Evolutionary conservation across 2,888 invertebrate species (phyloP), one percentile per base, ranked within the genome.

Genomic region (Heteropelma amictum): DNA sequence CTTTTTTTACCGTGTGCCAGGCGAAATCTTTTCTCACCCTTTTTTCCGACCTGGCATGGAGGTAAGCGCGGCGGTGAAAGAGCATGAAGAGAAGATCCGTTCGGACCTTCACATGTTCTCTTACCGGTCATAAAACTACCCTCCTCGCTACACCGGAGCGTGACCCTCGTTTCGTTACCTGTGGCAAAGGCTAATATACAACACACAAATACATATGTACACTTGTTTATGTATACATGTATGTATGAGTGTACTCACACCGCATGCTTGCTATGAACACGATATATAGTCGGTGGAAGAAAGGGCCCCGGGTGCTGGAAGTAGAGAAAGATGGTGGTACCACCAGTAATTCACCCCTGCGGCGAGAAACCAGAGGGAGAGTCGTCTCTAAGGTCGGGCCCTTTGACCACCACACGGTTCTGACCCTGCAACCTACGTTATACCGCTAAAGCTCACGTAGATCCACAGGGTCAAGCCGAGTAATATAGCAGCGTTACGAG

Each of bases 81-180:
- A 63, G 68, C 23, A 35, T 40, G 38, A 51, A 67, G 42, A 14
- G 58, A 49, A 49, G 49, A 65, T 69, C 68, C 72, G 67, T 61
- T 75, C 71, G 73, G 75, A 54, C 21, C 56, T 71, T 68, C 77
- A 77, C 76, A 76, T 77, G 78, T 76, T 76, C 77, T 63, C 68
- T 80, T 76, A 75, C 78, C 78, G 76, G 78, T 79, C 76, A 79
- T 81, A 81, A 81, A 81, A 81, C 78, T 76, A 73, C 76, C 78
- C 76, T 73, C 68, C 60, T 60, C 49, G 49, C 23, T 38, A 40
- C 26, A 28, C 35, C 58, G 51, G 53, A 67, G 65, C 77, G 54
- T 64, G 77, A 76, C 77, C 77, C 80, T 79, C 75, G 76, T 77
- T 76, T 77, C 63, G 71, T 72, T 77, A 77, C 74, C 78, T 72